Conservation (phyloP, 2,113 vertebrate genomes). For the Carollia perspicillata region DNA sequence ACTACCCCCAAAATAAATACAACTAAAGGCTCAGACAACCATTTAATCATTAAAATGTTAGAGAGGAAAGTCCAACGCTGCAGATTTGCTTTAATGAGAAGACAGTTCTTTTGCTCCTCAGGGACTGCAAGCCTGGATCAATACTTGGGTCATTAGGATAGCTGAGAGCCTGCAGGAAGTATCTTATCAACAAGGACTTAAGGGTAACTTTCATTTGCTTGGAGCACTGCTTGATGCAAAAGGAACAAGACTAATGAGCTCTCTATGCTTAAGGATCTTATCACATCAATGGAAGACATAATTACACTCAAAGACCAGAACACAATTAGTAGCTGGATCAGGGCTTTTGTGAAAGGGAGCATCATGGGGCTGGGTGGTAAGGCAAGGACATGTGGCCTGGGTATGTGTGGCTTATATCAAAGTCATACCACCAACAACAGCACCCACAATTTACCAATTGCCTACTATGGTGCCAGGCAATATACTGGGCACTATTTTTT, state of each 20-base stretch:
- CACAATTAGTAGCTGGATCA: not conserved
- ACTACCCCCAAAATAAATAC: slow-evolving; percentile 65
- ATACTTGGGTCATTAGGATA: not conserved
- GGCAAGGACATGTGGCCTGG: not conserved
- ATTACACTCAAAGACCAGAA: not conserved
- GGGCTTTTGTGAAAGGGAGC: not conserved
- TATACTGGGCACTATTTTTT: not conserved
- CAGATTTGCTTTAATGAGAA: slow-evolving; percentile 33
- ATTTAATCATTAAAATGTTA: slow-evolving; percentile 71
- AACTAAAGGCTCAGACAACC: slow-evolving; percentile 44
- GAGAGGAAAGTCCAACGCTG: slow-evolving; percentile 60
- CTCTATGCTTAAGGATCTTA: slow-evolving; percentile 17
- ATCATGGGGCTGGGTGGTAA: not conserved
- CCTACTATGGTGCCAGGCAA: not conserved
- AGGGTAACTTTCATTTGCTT: not conserved
- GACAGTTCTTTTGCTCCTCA: slow-evolving; percentile 19
- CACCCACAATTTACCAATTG: not conserved
- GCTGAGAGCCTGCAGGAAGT: not conserved
- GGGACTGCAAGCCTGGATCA: not conserved
- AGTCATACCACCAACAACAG: not conserved
- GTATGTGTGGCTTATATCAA: not conserved
- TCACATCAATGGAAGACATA: not conserved
- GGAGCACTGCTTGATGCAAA: not conserved
- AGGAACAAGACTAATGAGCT: not conserved
- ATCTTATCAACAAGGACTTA: slow-evolving; percentile 15